Percentiles rank a stretch among this genome's conserved stretches.
phyloP scores from a whole-genome alignment of 1,140 invertebrate genomes.

The Steinernema khuongi region DNA sequence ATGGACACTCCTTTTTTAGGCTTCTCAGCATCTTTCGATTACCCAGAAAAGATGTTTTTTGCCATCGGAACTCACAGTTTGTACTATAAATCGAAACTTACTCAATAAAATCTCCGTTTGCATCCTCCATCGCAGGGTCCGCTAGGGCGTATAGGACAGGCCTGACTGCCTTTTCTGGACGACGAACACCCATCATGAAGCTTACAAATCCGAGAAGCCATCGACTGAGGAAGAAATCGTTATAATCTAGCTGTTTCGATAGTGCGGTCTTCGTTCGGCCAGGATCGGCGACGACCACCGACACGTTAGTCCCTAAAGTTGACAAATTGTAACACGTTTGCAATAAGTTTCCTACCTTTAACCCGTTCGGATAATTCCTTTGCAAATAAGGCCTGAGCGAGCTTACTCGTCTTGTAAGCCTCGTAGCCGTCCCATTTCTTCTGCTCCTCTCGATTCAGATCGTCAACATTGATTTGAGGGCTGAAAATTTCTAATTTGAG shows the following conservation, averaged over 20 bases:
- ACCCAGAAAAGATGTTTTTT: slow-evolving; percentile 27
- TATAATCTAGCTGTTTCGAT: slow-evolving; percentile 34
- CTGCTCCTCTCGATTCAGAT: slow-evolving; percentile 45
- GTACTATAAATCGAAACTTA: slow-evolving; percentile 20
- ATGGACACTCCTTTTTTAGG: too few relatives aligned
- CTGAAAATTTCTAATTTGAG: slow-evolving; percentile 37
- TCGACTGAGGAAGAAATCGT: slow-evolving; percentile 52
- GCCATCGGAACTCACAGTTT: not conserved
- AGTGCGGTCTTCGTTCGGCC: slow-evolving; percentile 51
- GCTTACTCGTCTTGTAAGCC: slow-evolving; percentile 48
- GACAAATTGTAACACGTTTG: slow-evolving; percentile 19
- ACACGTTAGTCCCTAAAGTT: slow-evolving; percentile 44
- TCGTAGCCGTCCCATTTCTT: slow-evolving; percentile 43
- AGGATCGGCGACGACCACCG: slow-evolving; percentile 52
- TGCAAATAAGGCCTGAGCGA: slow-evolving; percentile 52
- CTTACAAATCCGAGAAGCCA: slow-evolving; percentile 49
- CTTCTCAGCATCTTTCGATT: not conserved
- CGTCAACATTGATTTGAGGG: slow-evolving; percentile 40
- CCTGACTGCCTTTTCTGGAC: slow-evolving; percentile 40
- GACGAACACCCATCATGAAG: slow-evolving; percentile 41
- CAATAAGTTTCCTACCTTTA: slow-evolving; percentile 34
- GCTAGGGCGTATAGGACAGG: slow-evolving; percentile 51
- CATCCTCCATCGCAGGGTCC: slow-evolving; percentile 40
- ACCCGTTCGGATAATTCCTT: slow-evolving; percentile 52
- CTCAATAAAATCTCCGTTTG: slow-evolving; percentile 44